phyloP scores from a whole-genome alignment of 2,113 vertebrate species.

The Ptyas mucosa region DNA sequence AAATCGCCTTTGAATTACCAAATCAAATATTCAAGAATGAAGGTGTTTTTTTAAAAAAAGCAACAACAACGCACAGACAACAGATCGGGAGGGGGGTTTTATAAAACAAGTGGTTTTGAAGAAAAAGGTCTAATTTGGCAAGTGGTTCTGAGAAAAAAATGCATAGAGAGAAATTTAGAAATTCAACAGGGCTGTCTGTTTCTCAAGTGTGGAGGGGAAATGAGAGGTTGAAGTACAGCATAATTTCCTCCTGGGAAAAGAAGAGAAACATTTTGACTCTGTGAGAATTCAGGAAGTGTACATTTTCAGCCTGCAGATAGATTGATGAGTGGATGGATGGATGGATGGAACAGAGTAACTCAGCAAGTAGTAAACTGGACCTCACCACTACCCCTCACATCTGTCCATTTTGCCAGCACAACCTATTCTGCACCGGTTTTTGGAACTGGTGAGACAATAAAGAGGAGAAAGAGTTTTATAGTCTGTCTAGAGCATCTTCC shows the following conservation, averaged over 20 bases:
- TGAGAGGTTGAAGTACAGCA: slow-evolving; percentile 58
- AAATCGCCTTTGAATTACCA: no score
- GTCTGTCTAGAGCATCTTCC: background rate
- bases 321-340: no score
- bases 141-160: background rate
- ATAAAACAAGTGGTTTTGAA: no score
- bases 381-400: background rate
- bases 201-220: slow-evolving; percentile 35
- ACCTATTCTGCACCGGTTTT: background rate
- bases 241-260: slow-evolving; percentile 47
- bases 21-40: no score
- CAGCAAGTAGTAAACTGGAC: background rate
- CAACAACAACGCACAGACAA: no score
- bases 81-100: no score
- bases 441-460: background rate
- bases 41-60: no score
- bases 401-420: background rate
- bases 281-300: slow-evolving; percentile 53
- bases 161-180: slow-evolving; percentile 59
- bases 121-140: no score
- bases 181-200: slow-evolving; percentile 38
- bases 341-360: background rate
- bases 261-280: slow-evolving; percentile 62
- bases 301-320: slow-evolving; percentile 35
- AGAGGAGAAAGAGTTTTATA: background rate